These are phyloP conservation scores for Anguilla megastoma DNA, from an alignment of 2,797 vertebrate genomes.

Conservation along the genomic window DNA sequence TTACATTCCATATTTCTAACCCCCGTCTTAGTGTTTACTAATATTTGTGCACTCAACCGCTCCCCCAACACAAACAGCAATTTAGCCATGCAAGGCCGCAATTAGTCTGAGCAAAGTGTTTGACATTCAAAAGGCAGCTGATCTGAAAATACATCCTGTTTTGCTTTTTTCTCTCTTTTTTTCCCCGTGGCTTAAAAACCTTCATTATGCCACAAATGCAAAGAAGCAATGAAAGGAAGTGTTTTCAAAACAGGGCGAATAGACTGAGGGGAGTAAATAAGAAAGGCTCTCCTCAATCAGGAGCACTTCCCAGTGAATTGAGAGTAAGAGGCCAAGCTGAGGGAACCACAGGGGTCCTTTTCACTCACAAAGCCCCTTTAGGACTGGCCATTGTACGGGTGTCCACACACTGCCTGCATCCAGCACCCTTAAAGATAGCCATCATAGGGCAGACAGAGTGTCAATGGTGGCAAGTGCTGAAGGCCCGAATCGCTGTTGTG, in stretches of 20 bases:
- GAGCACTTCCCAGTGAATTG: conserved; percentile 69
- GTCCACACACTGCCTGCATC: conserved; percentile 69
- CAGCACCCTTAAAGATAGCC: conserved; percentile 71
- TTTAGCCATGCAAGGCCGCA: conserved; percentile 52
- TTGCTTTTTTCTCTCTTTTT: conserved; percentile 62
- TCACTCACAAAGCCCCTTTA: conserved; percentile 78
- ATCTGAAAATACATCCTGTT: conserved; percentile 48
- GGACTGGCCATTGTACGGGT: conserved; percentile 68
- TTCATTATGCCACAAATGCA: conserved; percentile 65
- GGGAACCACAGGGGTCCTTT: conserved; percentile 71
- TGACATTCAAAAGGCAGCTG: conserved; percentile 46
- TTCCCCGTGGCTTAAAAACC: conserved; percentile 56
- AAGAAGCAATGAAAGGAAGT: conserved; percentile 67
- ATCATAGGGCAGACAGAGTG: conserved; percentile 73
- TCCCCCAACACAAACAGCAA: conserved; percentile 61
- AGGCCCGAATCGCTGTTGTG: conserved; percentile 64
- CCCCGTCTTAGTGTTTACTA: not conserved
- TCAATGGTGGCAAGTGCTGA: conserved; percentile 70
- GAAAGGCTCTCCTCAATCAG: conserved; percentile 67
- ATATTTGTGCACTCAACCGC: conserved; percentile 32
- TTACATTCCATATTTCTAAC: not conserved
- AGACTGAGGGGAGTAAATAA: conserved; percentile 72
- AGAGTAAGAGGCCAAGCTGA: conserved; percentile 67
- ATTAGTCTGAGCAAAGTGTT: conserved; percentile 26
- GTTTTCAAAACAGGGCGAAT: conserved; percentile 77